Conservation (phyloP, 2,113 vertebrate species). For the Pheucticus melanocephalus region DNA sequence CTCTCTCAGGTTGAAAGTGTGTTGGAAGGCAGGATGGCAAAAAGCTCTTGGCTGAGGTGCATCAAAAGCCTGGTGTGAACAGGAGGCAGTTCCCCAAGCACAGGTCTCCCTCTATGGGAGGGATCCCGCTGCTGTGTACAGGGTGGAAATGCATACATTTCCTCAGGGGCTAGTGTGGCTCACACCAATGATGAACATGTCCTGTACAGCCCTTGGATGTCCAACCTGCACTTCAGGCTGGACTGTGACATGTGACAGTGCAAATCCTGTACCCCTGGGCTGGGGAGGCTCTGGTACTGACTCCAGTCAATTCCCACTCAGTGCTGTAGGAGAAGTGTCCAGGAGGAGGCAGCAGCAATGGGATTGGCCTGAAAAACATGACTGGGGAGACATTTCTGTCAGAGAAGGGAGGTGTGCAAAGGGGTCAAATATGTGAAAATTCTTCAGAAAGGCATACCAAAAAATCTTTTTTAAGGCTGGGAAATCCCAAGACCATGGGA, state of each 20-base stretch:
- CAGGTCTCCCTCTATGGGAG: background rate
- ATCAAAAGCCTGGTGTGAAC: background rate
- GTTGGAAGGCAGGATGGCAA: background rate
- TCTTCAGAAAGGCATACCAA: background rate
- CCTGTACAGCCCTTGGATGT: background rate
- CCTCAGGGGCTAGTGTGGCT: background rate
- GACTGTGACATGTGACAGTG: background rate
- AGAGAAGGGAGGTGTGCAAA: background rate
- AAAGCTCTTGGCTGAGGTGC: background rate
- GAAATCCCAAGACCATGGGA: background rate
- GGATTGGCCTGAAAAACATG: background rate
- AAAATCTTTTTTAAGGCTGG: background rate
- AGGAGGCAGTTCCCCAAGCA: background rate
- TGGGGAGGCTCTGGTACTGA: background rate
- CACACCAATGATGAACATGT: background rate
- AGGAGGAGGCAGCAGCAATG: background rate
- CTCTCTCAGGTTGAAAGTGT: accelerated
- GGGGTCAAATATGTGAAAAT: background rate
- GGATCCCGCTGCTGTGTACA: accelerated
- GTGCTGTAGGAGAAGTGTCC: background rate
- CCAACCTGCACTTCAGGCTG: background rate
- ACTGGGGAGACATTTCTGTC: background rate
- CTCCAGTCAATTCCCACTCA: background rate
- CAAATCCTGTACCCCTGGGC: background rate
- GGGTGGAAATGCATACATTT: background rate